Evolutionary conservation across 2,888 invertebrate species (phyloP).

Genomic region (Orthonychiurus folsomi): DNA sequence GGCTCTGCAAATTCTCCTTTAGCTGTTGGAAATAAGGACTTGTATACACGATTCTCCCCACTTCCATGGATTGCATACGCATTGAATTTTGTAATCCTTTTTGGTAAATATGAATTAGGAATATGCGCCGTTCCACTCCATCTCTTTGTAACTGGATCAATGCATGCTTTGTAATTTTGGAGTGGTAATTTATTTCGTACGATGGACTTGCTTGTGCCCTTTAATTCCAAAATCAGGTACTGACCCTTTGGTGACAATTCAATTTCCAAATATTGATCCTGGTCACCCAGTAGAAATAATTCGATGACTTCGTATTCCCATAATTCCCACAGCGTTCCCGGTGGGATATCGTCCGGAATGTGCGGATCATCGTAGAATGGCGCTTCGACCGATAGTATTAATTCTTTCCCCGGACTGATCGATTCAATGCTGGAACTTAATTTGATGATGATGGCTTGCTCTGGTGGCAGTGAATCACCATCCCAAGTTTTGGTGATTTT

Average conservation of each 20-base stretch:
- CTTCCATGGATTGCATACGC: conserved; percentile 33
- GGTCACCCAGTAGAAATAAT: conserved; percentile 26
- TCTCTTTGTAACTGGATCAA: conserved; percentile 9
- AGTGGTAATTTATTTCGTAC: conserved; percentile 17
- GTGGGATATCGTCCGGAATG: conserved; percentile 12
- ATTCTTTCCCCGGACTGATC: no score
- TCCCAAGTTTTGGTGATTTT: no score
- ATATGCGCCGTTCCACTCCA: conserved; percentile 28
- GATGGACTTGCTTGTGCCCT: conserved; percentile 17
- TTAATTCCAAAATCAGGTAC: conserved; percentile 24
- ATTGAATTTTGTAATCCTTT: conserved; percentile 25
- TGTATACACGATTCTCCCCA: conserved; percentile 25
- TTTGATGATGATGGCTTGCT: no score
- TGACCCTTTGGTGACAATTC: conserved; percentile 32
- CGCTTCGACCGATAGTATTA: no score
- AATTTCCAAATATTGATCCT: conserved; percentile 28
- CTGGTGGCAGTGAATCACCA: no score
- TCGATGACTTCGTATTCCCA: conserved; percentile 37
- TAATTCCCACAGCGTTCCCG: conserved; percentile 21
- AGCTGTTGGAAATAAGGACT: conserved; percentile 29
- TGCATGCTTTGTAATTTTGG: conserved; percentile 12
- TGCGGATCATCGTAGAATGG: conserved; percentile 30
- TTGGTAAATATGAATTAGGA: conserved; percentile 27
- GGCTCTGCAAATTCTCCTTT: conserved; percentile 18
- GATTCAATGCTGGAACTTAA: no score